Evolutionary conservation across 2,113 vertebrate species (phyloP), one percentile per base, ranked within the genome.

Genomic region (Cisticola juncidis): DNA sequence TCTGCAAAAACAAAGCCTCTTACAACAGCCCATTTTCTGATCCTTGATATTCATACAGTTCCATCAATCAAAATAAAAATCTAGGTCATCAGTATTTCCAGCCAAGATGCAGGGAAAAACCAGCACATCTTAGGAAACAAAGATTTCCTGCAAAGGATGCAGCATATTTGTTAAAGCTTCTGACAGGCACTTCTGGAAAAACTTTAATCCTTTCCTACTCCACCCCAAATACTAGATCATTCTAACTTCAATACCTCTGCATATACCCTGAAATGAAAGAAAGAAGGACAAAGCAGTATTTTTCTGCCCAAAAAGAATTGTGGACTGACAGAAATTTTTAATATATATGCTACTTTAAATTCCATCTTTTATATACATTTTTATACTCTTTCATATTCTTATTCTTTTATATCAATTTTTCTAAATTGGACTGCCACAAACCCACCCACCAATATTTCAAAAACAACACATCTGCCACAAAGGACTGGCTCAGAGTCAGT

Each of bases 1-100:
- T 68, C 57, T 51, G 81, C 48, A 95, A 84, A 95, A 94, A 92
- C 81, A 91, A 94, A 95, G 81, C 36, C 76, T 84, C 61, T 91
- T 83, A 86, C 86, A 92, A 83, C 61, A 89, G 76, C 48, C 86
- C 79, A 56, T 94, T 76, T 84, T 92, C 77, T 72, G 40, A 94
- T 91, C 53, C 73, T 94, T 84, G 77, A 79, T 87, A 95, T 56
- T 92, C 28, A 5, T 33, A 81, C 86, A 64, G 65, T 64, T 89
- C 81, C 73, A 91, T 79, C 95, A 94, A 94, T 91, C 77, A 91
- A 86, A 97, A 72, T 38, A 66, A 92, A 96, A 91, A 97, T 91
- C 91, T 95, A 92, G 86, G 94, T 92, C 94, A 91, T 65, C 77
- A 68, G 57, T 68, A 91, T 71, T 95, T 91, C 79, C 94, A 89